Percentiles rank a stretch among this genome's conserved stretches.
Conservation (phyloP, 2,113 vertebrate species). For the Corvus cornix region DNA sequence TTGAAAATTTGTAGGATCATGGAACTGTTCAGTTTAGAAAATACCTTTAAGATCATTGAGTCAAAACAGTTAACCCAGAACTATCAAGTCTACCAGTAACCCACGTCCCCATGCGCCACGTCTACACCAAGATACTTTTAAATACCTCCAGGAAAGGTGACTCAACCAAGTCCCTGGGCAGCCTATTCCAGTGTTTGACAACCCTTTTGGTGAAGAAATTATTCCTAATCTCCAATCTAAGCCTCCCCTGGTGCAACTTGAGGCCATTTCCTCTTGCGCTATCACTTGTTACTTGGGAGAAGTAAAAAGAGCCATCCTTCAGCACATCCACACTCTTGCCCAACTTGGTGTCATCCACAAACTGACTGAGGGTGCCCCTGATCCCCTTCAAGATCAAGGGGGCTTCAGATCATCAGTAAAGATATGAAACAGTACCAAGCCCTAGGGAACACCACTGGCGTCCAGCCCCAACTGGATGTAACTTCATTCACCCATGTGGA, state of each 20-base stretch:
- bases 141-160: neutral
- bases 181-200: neutral
- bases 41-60: neutral
- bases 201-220: neutral
- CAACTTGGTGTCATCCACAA: neutral
- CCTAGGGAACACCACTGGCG: neutral
- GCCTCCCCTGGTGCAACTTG: neutral
- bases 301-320: neutral
- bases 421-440: neutral
- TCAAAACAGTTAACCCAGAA: neutral
- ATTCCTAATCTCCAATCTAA: neutral
- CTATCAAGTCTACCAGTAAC: neutral
- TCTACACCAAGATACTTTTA: neutral
- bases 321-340: neutral
- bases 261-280: neutral
- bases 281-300: neutral
- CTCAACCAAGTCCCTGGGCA: neutral
- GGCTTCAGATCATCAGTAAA: neutral
- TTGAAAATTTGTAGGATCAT: neutral
- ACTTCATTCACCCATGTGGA: neutral
- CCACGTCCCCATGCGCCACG: neutral
- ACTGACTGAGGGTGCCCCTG: neutral
- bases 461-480: neutral
- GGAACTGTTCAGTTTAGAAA: neutral
- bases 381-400: neutral